phyloP scores from a whole-genome alignment of 37 sponge, comb jelly and placozoan species.

The Crambe crambe region DNA sequence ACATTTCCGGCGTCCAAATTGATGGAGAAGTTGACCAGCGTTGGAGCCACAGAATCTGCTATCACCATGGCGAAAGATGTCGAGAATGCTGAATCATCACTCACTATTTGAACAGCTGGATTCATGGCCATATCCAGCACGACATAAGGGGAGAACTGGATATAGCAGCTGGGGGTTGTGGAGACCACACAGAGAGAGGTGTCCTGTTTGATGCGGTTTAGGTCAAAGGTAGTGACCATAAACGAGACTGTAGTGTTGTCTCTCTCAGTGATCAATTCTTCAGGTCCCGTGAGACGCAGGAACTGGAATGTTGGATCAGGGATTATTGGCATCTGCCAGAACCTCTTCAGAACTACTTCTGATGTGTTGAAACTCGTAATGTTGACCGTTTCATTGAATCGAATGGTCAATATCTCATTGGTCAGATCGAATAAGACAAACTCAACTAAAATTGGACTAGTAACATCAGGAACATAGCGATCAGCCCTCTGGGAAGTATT shows the following conservation, averaged over 20 bases:
- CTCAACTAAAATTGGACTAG: constrained; percentile 52
- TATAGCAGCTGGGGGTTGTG: constrained; percentile 54
- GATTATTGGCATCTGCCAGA: constrained; percentile 8
- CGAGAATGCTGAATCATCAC: not conserved
- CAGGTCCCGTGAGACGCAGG: constrained; percentile 63
- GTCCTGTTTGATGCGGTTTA: constrained; percentile 74
- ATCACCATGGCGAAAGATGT: constrained; percentile 15
- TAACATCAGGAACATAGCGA: constrained; percentile 63
- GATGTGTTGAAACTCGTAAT: constrained; percentile 62
- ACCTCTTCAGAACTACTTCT: constrained; percentile 56
- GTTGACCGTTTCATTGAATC: constrained; percentile 88
- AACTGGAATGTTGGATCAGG: not conserved
- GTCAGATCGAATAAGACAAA: constrained; percentile 73
- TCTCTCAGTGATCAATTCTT: constrained; percentile 32
- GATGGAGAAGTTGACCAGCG: constrained; percentile 72
- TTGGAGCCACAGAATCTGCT: constrained; percentile 61
- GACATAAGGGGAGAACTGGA: constrained; percentile 45
- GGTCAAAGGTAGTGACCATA: constrained; percentile 49
- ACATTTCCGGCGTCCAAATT: constrained; percentile 69
- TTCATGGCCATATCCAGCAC: constrained; percentile 77
- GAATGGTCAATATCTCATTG: constrained; percentile 70
- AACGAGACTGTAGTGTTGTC: constrained; percentile 63
- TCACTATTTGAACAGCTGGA: constrained; percentile 34
- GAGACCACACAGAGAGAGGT: constrained; percentile 47
- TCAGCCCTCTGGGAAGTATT: constrained; percentile 25